Evolutionary conservation across 2,113 vertebrate genomes (phyloP), one percentile per base, ranked within the genome.

Genomic region (Penelope pileata): DNA sequence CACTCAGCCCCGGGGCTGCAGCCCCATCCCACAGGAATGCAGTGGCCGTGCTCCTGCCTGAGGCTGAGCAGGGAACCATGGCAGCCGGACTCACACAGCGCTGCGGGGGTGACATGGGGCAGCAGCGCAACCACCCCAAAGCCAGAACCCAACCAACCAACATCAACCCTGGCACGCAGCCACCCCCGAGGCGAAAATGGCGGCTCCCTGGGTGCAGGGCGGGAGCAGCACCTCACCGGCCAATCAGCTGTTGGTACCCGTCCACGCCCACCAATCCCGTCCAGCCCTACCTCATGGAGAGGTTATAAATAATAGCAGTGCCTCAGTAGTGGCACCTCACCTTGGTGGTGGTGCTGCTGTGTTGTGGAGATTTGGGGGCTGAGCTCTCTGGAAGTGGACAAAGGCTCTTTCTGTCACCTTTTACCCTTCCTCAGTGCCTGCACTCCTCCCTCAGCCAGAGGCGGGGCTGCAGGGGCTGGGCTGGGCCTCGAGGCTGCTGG

Each of bases 11-110:
- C n/a, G n/a, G 32, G 60, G 38, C 60, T 22, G 7, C 4, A 9
- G 40, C 10, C n/a, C 29, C 32, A 16, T 34, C 36, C 11, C 67
- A 2, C 16, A 5, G 17, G 29, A 19, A 5, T 4, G 6, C 47
- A 8, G 11, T 2, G 7, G 18, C 7, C 1, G 0, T 24, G 26
- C 45, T n/a, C 16, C 23, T 13, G 0, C 1, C 29, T 8, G 1
- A 10, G 23, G 2, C 6, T 51, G 7, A 48, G 4, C 32, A 12
- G 54, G 26, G 34, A 36, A 3, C 30, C 0, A 0, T 12, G 24
- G 16, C 32, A 3, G 1, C 66, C 11, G 7, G 8, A 24, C 11
- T 60, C 13, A 2, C 0, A 0, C 3, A 14, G 27, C 38, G 5
- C 7, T 32, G 7, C 8, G 18, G 8, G 22, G 22, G 74, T 5